phyloP scores from a whole-genome alignment of 2,113 vertebrate genomes.

The Bubo scandiacus region DNA sequence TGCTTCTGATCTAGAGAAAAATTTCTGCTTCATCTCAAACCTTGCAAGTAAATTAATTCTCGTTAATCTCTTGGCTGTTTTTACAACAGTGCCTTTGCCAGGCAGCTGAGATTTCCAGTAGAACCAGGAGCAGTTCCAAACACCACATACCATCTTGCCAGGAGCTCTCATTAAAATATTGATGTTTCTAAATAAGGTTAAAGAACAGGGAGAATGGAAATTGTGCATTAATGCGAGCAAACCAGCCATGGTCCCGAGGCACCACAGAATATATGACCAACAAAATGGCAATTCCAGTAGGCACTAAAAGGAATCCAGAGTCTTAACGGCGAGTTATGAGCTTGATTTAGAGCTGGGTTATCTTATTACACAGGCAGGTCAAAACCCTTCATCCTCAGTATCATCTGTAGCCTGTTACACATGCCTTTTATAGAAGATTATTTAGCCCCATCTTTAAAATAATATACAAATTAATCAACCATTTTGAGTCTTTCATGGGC shows the following conservation, averaged over 20 bases:
- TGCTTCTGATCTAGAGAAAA: not conserved
- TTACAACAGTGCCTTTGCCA: not conserved
- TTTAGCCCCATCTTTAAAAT: not conserved
- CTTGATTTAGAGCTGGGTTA: not conserved
- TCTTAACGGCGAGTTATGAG: not conserved
- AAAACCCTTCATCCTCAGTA: not conserved
- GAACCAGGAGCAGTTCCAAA: not conserved
- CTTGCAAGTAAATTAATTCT: not conserved
- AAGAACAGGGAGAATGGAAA: not conserved
- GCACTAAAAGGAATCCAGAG: not conserved
- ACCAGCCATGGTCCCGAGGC: not conserved
- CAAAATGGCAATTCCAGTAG: not conserved
- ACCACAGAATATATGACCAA: not conserved
- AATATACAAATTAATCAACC: not conserved
- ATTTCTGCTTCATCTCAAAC: not conserved
- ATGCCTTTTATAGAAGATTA: not conserved
- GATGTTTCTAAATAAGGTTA: not conserved
- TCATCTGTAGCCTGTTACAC: not conserved
- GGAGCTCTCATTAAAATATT: accelerated
- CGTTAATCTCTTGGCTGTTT: not conserved
- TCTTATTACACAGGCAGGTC: not conserved
- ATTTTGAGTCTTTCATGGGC: not conserved
- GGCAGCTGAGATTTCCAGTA: not conserved
- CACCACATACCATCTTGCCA: not conserved
- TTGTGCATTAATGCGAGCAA: not conserved